Conservation (phyloP, 2,888 invertebrate genomes). For the Drosophila anomalata region DNA sequence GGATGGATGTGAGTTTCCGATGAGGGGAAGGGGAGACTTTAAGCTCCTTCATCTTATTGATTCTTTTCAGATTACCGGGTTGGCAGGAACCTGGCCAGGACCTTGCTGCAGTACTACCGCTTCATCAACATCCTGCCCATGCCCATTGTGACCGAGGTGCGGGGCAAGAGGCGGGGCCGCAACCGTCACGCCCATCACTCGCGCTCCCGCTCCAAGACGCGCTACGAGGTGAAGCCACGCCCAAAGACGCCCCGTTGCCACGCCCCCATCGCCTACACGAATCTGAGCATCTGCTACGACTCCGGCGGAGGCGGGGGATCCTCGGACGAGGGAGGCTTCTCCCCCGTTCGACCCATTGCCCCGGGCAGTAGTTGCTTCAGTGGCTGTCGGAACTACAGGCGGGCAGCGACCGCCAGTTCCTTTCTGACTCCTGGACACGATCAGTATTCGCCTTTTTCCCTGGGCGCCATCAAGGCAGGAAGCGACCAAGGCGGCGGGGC, state of each 20-base stretch:
- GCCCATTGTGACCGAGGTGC: conserved; percentile 83
- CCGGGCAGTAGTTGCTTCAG: conserved; percentile 80
- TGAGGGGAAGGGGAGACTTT: background rate
- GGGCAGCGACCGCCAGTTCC: conserved; percentile 59
- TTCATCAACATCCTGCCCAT: conserved; percentile 88
- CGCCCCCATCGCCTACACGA: conserved; percentile 85
- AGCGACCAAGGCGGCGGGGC: conserved; percentile 57
- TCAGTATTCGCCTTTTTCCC: conserved; percentile 76
- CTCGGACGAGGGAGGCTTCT: conserved; percentile 84
- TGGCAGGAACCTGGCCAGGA: conserved; percentile 90
- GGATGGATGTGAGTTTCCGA: conserved; percentile 92
- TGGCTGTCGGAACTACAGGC: conserved; percentile 76
- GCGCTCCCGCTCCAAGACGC: conserved; percentile 82
- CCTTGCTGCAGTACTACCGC: conserved; percentile 92
- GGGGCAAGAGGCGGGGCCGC: conserved; percentile 80
- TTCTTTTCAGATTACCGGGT: conserved; percentile 88
- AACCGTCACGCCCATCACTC: conserved; percentile 82
- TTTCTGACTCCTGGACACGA: conserved; percentile 61
- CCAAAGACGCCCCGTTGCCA: conserved; percentile 85
- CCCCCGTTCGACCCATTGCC: conserved; percentile 79
- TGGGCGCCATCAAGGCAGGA: conserved; percentile 75
- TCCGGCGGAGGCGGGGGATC: conserved; percentile 83
- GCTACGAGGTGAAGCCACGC: conserved; percentile 83
- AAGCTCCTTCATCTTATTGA: too few relatives aligned
- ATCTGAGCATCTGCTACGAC: conserved; percentile 85